Evolutionary conservation across 1,140 invertebrate genomes (phyloP).

Genomic region (Drosophila pachea): DNA sequence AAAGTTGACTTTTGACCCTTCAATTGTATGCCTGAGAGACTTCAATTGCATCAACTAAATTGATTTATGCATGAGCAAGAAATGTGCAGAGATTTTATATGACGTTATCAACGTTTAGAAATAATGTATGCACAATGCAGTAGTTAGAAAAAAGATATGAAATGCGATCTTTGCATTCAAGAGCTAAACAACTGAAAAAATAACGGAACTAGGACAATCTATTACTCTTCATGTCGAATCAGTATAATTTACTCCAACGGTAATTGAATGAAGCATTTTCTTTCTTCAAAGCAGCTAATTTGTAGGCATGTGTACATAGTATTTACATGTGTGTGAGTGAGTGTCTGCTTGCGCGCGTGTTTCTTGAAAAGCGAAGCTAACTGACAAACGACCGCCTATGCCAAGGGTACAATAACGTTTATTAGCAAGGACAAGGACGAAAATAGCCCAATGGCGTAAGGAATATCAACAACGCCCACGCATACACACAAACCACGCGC

Average conservation of each 20-base stretch:
- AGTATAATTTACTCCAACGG: constrained; percentile 57
- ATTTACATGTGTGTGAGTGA: constrained; percentile 5
- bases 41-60: constrained; percentile 28
- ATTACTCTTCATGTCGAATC: constrained; percentile 37
- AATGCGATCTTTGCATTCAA: too few relatives aligned
- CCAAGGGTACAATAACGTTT: constrained; percentile 62
- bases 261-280: constrained; percentile 37
- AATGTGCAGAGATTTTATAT: not conserved
- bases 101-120: constrained; percentile 10
- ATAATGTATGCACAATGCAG: not conserved
- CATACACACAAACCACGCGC: constrained; percentile 47
- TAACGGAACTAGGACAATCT: constrained; percentile 1
- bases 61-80: constrained; percentile 9
- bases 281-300: constrained; percentile 23
- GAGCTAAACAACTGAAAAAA: not conserved
- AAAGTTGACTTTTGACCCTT: constrained; percentile 29
- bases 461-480: constrained; percentile 69
- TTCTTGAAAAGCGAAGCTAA: not conserved
- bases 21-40: constrained; percentile 19
- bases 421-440: constrained; percentile 74
- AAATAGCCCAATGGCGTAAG: constrained; percentile 46
- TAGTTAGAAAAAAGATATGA: not conserved
- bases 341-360: constrained; percentile 3
- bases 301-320: not conserved
- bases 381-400: constrained; percentile 36